Conservation (phyloP, 1,140 invertebrate genomes). For the Euglossa dilemma region DNA sequence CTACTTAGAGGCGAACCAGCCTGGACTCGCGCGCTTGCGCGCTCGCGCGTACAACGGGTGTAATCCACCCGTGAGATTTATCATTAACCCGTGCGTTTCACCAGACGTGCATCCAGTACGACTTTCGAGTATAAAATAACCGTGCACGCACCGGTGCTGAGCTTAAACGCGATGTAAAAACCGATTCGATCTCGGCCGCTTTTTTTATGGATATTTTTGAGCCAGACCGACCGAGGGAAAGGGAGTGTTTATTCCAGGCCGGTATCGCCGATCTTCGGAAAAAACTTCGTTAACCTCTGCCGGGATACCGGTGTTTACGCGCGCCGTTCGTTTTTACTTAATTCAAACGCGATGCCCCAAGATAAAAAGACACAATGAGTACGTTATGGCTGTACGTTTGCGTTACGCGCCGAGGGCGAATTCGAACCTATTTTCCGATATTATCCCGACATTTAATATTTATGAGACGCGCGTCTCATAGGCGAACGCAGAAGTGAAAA, state of each 20-base stretch:
- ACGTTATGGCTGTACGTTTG: no score
- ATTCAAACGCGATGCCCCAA: no score
- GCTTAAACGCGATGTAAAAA: background rate
- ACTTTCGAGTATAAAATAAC: background rate
- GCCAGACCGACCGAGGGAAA: background rate
- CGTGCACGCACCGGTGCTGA: background rate
- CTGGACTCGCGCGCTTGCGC: background rate
- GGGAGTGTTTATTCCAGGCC: background rate
- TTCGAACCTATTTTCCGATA: no score
- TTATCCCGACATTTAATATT: no score
- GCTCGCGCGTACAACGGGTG: constrained; percentile 15
- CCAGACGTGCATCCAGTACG: background rate
- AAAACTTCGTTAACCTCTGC: no score
- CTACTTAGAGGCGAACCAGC: background rate
- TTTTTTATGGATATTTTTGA: background rate
- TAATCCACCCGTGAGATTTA: constrained; percentile 43
- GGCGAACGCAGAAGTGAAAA: no score
- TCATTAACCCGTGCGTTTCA: constrained; percentile 44
- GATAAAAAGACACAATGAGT: no score
- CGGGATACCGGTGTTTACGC: no score
- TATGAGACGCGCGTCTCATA: no score
- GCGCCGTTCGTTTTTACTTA: no score
- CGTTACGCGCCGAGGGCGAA: no score
- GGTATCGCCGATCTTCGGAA: no score
- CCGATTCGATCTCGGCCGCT: background rate